phyloP scores from a whole-genome alignment of 2,888 invertebrate species.

The Zootermopsis nevadensis region DNA sequence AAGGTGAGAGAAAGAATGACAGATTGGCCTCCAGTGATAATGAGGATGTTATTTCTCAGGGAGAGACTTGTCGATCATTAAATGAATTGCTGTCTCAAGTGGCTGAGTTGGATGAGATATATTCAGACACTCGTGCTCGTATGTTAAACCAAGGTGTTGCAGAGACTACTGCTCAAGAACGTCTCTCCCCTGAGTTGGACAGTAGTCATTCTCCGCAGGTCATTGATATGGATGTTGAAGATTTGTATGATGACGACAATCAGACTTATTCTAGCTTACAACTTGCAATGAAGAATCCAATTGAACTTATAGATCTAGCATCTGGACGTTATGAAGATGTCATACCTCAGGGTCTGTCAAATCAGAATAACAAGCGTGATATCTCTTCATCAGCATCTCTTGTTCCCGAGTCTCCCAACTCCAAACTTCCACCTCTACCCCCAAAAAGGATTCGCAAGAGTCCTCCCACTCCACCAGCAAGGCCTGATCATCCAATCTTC shows the following conservation, averaged over 20 bases:
- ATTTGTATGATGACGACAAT: conserved; percentile 68
- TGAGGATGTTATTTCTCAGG: conserved; percentile 46
- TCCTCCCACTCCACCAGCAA: conserved; percentile 56
- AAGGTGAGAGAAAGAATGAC: conserved; percentile 35
- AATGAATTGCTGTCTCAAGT: conserved; percentile 81
- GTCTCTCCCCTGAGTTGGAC: conserved; percentile 35
- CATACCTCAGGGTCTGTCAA: conserved; percentile 61
- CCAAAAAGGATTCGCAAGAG: conserved; percentile 73
- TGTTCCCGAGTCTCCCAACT: conserved; percentile 63
- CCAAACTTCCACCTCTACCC: conserved; percentile 80
- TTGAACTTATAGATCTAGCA: conserved; percentile 67
- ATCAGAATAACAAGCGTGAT: conserved; percentile 55
- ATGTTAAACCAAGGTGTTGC: conserved; percentile 58
- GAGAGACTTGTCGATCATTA: conserved; percentile 62
- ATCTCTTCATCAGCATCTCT: conserved; percentile 44
- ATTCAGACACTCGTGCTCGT: conserved; percentile 77
- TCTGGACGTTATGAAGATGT: conserved; percentile 71
- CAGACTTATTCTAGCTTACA: conserved; percentile 87
- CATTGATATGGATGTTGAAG: conserved; percentile 53
- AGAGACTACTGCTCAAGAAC: not conserved
- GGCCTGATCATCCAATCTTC: conserved; percentile 18
- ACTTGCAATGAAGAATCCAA: conserved; percentile 86
- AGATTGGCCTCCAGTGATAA: conserved; percentile 54
- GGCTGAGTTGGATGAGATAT: conserved; percentile 84
- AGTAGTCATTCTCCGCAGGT: conserved; percentile 32